Evolutionary conservation across 1,140 invertebrate genomes (phyloP).

Genomic region (Probaryconus sp.): DNA sequence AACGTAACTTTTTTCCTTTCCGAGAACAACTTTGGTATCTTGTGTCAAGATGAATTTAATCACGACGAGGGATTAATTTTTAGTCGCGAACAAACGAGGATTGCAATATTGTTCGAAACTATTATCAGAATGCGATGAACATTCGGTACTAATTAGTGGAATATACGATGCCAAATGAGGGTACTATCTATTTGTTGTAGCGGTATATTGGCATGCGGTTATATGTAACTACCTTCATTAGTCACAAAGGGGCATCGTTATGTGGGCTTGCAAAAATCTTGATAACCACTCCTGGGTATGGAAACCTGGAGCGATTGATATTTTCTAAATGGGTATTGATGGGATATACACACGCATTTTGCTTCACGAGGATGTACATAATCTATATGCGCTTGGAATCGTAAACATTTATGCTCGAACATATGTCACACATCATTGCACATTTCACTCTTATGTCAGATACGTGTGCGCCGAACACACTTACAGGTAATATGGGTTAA

Average conservation of each 20-base stretch:
- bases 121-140: constrained; percentile 17
- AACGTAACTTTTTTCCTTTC: no score
- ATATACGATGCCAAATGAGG: constrained; percentile 65
- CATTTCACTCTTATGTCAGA: constrained; percentile 44
- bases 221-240: constrained; percentile 67
- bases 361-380: constrained; percentile 1
- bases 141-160: constrained; percentile 37
- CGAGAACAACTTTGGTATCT: no score
- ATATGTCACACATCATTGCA: constrained; percentile 20
- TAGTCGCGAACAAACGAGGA: no score
- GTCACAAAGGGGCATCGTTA: constrained; percentile 46
- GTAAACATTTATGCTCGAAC: constrained; percentile 23
- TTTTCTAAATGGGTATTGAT: not conserved
- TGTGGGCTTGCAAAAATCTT: constrained; percentile 62
- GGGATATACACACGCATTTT: not conserved
- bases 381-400: constrained; percentile 13
- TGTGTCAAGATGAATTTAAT: no score
- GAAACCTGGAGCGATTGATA: not conserved
- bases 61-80: no score
- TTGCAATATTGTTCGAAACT: not conserved
- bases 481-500: constrained; percentile 44
- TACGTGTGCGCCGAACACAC: constrained; percentile 23
- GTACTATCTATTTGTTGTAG: constrained; percentile 71
- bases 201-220: constrained; percentile 65
- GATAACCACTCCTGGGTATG: constrained; percentile 16